Evolutionary conservation across 2,113 vertebrate genomes (phyloP).

Genomic region (Hydrolagus affinis): DNA sequence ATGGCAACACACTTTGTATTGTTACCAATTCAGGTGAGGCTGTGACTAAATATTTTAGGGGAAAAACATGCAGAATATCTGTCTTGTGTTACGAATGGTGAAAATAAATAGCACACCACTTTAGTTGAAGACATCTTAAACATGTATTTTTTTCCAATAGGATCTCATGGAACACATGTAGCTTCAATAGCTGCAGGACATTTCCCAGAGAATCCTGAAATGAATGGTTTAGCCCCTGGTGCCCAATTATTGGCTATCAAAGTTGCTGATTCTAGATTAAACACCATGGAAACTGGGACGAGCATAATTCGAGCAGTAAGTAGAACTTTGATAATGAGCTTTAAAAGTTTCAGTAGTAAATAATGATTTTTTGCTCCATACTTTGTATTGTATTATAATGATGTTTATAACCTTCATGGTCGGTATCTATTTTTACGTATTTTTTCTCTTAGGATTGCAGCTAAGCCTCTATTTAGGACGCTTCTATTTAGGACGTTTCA

Average conservation of each 20-base stretch:
- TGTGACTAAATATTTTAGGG: background rate
- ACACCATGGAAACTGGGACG: conserved; percentile 34
- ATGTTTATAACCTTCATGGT: too few relatives aligned
- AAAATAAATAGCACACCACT: background rate
- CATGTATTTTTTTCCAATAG: background rate
- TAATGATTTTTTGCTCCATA: too few relatives aligned
- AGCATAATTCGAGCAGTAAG: conserved; percentile 32
- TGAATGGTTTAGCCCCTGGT: conserved; percentile 32
- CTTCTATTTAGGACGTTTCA: too few relatives aligned
- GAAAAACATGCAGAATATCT: background rate
- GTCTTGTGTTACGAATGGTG: background rate
- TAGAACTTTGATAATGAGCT: background rate
- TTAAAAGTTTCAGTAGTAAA: background rate
- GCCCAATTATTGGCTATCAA: conserved; percentile 33
- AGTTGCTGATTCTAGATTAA: conserved; percentile 29
- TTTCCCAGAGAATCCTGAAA: conserved; percentile 21
- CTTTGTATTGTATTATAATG: too few relatives aligned
- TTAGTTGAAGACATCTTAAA: background rate
- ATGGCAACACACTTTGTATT: conserved; percentile 31
- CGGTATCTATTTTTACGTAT: too few relatives aligned
- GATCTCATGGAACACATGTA: conserved; percentile 32
- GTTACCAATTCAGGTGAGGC: conserved; percentile 15
- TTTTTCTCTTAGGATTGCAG: too few relatives aligned
- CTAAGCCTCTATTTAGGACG: too few relatives aligned
- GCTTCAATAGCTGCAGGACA: conserved; percentile 30